Evolutionary conservation across 2,888 invertebrate species (phyloP).

Genomic region (Zhuqinia jingwanae): DNA sequence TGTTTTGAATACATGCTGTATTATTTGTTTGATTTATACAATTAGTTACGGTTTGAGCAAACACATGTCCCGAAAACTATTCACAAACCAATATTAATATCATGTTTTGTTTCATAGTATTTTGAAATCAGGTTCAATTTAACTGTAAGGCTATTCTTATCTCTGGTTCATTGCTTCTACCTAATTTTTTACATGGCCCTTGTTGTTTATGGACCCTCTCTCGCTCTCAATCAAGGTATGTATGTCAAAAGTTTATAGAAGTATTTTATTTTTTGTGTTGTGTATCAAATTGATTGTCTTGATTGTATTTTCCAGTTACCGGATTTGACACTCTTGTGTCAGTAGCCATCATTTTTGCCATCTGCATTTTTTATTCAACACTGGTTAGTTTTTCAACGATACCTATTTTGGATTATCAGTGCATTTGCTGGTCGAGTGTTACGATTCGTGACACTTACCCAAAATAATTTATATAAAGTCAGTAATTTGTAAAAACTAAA

Average conservation of each 20-base stretch:
- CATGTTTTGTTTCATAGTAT: conserved; percentile 66
- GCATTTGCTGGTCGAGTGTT: not conserved
- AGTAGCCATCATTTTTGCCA: conserved; percentile 85
- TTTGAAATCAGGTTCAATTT: conserved; percentile 71
- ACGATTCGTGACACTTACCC: not conserved
- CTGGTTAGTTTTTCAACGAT: conserved; percentile 48
- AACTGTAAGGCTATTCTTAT: conserved; percentile 80
- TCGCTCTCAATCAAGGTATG: conserved; percentile 86
- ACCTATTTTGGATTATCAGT: too few relatives aligned
- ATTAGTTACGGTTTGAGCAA: too few relatives aligned
- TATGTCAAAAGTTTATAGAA: too few relatives aligned
- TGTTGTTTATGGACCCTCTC: conserved; percentile 84
- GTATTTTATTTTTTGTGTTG: too few relatives aligned
- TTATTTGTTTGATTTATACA: too few relatives aligned
- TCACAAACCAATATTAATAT: not conserved
- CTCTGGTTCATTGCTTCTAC: conserved; percentile 82
- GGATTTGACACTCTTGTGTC: conserved; percentile 86
- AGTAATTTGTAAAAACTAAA: not conserved
- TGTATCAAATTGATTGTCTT: not conserved
- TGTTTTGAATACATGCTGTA: too few relatives aligned
- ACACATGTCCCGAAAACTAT: too few relatives aligned
- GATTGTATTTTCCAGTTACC: conserved; percentile 83
- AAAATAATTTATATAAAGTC: not conserved
- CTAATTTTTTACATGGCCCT: conserved; percentile 83
- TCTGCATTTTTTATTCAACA: conserved; percentile 75